Evolutionary conservation across 2,113 vertebrate genomes (phyloP), one percentile per base, ranked within the genome.

Genomic region (Eulacestoma nigropectus): DNA sequence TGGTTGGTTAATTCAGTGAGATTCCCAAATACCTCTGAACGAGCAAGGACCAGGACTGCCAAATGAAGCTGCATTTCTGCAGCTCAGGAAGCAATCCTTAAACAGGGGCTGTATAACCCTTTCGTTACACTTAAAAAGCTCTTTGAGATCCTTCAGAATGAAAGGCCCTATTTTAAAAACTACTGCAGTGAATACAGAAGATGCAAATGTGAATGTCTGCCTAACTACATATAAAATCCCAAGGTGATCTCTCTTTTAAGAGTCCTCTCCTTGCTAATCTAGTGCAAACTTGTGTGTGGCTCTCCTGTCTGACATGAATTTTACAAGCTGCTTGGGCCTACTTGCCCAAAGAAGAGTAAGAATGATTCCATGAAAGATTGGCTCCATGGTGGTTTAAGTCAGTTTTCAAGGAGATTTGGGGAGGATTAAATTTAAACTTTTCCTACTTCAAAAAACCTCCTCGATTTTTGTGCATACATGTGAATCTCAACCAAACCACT

Each of bases 141-240:
- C 35, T 96, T 90, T 94, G 95, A 90, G 90, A 96, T 96, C 95
- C 93, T 93, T 91, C 88, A 86, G 96, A 85, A 96, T 52, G 79
- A 96, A 96, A 96, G 89, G 89, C 42, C 13, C 16, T 76, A 33
- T 57, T 89, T 50, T 47, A 69, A 64, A 84, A 80, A 13, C 13
- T 14, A 47, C 35, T 32, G 30, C 57, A 46, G 57, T 33, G 33
- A 85, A 76, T 7, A 55, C 4, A 13, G 46, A 77, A 77, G 50
- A 78, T n/a, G 47, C n/a, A 90, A 76, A n/a, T 19, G 21, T 30
- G 57, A 82, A 65, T 4, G 4, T 41, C 27, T 62, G 73, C 1
- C 1, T 21, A 78, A 49, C 35, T 77, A 64, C 29, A 23, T 30
- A 52, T 14, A 75, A 89, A 93, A 76, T 25, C 42, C 42, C 17